Evolutionary conservation across 2,888 invertebrate genomes (phyloP).

Genomic region (Muschampia plurimacula): DNA sequence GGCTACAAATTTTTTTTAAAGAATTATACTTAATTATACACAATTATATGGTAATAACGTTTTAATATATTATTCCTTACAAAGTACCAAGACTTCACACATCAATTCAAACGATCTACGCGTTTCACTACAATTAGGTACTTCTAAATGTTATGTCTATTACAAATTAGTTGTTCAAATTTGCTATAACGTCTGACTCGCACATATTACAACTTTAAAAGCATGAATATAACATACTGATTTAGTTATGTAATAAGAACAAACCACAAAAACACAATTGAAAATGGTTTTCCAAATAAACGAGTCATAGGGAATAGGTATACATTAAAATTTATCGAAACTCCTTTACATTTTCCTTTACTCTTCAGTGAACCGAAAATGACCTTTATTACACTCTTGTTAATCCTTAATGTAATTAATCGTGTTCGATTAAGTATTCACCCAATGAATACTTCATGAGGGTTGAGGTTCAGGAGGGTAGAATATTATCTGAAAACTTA

Average conservation of each 20-base stretch:
- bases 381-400: not conserved
- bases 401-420: not conserved
- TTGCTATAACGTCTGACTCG: not conserved
- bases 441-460: not conserved
- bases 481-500: too few relatives aligned
- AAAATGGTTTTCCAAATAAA: not conserved
- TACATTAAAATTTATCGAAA: not conserved
- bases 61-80: too few relatives aligned
- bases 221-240: not conserved
- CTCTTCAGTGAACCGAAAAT: not conserved
- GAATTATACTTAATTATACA: too few relatives aligned
- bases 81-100: too few relatives aligned
- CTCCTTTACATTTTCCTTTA: not conserved
- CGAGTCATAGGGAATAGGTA: not conserved
- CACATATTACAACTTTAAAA: not conserved
- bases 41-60: too few relatives aligned
- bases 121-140: not conserved
- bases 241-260: conserved; percentile 1
- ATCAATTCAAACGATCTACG: not conserved
- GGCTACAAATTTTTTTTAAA: too few relatives aligned
- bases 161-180: not conserved
- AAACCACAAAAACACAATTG: not conserved
- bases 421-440: conserved; percentile 1
- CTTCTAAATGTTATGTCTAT: not conserved
- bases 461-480: too few relatives aligned